A percentile compares a stretch with the other conserved stretches of the same genome.
Conservation (phyloP, 2,113 vertebrate species). For the Anthoscopus minutus region DNA sequence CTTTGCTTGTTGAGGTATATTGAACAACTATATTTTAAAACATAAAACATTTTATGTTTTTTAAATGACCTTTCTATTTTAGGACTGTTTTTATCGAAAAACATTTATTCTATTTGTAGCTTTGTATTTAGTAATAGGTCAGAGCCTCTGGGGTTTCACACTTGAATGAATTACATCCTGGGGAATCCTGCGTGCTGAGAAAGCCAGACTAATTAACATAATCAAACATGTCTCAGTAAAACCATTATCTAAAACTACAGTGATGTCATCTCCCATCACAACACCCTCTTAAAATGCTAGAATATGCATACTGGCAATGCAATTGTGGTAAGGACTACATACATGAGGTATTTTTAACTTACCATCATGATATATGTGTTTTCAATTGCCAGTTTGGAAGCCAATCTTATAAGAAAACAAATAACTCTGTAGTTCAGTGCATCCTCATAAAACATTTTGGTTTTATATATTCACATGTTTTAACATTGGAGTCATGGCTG, state of each 20-base stretch:
- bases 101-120: neutral
- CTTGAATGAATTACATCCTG: constrained; percentile 54
- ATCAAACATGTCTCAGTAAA: constrained; percentile 53
- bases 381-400: neutral
- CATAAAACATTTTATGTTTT: too few species aligned
- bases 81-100: neutral
- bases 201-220: constrained; percentile 53
- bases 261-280: constrained; percentile 45
- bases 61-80: neutral
- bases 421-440: neutral
- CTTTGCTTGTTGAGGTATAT: neutral
- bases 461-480: neutral
- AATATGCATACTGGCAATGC: neutral
- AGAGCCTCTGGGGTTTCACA: constrained; percentile 58
- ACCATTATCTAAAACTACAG: constrained; percentile 36
- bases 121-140: constrained; percentile 49
- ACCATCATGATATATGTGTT: neutral
- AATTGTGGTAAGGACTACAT: neutral
- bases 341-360: neutral
- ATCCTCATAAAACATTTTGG: neutral
- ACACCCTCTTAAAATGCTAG: neutral
- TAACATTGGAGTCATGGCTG: neutral
- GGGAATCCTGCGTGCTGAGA: constrained; percentile 16
- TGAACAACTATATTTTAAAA: neutral
- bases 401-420: neutral